Evolutionary conservation across 2,888 invertebrate species (phyloP).

Genomic region (Drosophila stalkeri): DNA sequence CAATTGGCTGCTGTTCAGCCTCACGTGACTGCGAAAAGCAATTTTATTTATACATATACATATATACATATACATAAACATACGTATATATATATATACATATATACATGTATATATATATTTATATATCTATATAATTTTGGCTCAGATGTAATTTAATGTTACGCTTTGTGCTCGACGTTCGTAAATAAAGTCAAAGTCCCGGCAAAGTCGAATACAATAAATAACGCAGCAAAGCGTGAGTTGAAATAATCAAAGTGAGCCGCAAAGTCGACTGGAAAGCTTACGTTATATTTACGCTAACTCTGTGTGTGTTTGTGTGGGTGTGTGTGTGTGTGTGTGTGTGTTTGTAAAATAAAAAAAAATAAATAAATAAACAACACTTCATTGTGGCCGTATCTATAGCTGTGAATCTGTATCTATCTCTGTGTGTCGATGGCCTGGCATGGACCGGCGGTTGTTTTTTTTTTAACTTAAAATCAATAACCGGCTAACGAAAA

Average conservation of each 20-base stretch:
- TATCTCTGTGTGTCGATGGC: conserved; percentile 25
- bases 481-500: conserved; percentile 62
- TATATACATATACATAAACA: conserved; percentile 12
- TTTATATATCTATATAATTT: conserved; percentile 24
- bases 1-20: conserved; percentile 52
- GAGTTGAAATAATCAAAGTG: conserved; percentile 36
- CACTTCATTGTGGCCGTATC: conserved; percentile 30
- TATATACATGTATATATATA: conserved; percentile 11
- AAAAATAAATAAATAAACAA: conserved; percentile 14
- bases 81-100: conserved; percentile 1
- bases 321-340: neutral
- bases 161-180: conserved; percentile 32
- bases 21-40: conserved; percentile 48
- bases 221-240: conserved; percentile 34
- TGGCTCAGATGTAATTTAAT: conserved; percentile 37
- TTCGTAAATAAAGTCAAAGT: conserved; percentile 48
- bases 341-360: too few relatives aligned
- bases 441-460: conserved; percentile 40
- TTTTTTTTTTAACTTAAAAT: conserved; percentile 64
- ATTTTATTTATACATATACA: conserved; percentile 19
- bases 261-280: conserved; percentile 20
- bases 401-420: conserved; percentile 5
- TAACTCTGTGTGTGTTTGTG: neutral
- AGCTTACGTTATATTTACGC: conserved; percentile 52
- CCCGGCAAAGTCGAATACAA: conserved; percentile 19